These are phyloP conservation scores for Drosophila funebris DNA, from an alignment of 1,140 invertebrate genomes.

Conservation along the genomic window DNA sequence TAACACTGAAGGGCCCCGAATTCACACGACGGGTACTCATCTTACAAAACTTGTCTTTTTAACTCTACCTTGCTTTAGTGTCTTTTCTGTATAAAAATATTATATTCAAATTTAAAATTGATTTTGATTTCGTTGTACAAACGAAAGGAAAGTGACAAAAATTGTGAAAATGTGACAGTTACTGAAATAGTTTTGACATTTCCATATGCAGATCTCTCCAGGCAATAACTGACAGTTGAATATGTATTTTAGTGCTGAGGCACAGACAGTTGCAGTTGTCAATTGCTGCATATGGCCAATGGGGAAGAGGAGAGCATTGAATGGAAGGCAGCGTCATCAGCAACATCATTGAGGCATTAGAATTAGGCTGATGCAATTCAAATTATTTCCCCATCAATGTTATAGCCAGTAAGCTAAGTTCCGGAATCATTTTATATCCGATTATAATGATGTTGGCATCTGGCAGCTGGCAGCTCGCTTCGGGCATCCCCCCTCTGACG, in stretches of 20 bases:
- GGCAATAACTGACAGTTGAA: background rate
- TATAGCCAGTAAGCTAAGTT: background rate
- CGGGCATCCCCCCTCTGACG: background rate
- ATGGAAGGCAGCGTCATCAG: background rate
- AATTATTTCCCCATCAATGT: background rate
- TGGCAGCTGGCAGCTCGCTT: too few relatives aligned
- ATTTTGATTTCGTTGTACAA: background rate
- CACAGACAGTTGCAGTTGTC: background rate
- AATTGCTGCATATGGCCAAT: background rate
- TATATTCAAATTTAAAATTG: slow-evolving; percentile 21
- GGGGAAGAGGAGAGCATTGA: background rate
- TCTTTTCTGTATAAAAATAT: slow-evolving; percentile 27
- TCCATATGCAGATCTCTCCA: slow-evolving; percentile 45
- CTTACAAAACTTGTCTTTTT: background rate
- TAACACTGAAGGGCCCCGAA: slow-evolving; percentile 29
- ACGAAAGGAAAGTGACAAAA: background rate
- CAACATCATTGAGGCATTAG: background rate
- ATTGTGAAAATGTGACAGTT: background rate
- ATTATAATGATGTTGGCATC: background rate
- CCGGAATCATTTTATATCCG: background rate
- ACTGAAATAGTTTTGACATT: slow-evolving; percentile 52
- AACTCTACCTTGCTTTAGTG: background rate
- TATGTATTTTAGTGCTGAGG: too few relatives aligned
- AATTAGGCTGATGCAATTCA: background rate
- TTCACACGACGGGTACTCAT: background rate